These are phyloP conservation scores for Rhingia campestris DNA, from an alignment of 2,888 invertebrate genomes.

Conservation along the genomic window DNA sequence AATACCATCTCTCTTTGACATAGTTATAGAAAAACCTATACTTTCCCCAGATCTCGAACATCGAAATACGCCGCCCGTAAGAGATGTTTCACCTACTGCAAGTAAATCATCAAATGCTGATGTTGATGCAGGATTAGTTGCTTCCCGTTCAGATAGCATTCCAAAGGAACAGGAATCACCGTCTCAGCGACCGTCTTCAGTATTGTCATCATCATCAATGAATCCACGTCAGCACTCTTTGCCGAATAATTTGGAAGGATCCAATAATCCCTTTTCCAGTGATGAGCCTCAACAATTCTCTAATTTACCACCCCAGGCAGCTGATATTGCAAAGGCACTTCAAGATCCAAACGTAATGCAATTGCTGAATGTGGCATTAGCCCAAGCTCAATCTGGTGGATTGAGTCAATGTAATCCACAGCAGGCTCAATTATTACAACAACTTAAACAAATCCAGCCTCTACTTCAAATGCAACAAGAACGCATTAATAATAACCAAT, in stretches of 20 bases:
- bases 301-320: constrained; percentile 50
- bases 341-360: constrained; percentile 81
- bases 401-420: constrained; percentile 30
- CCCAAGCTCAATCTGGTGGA: constrained; percentile 77
- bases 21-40: constrained; percentile 77
- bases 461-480: constrained; percentile 45
- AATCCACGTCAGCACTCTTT: constrained; percentile 15
- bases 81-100: constrained; percentile 13
- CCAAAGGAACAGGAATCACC: constrained; percentile 50
- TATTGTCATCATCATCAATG: constrained; percentile 42
- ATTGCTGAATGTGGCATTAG: constrained; percentile 79
- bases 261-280: not conserved
- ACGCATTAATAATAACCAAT: not conserved
- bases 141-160: constrained; percentile 46
- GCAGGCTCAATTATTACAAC: constrained; percentile 58
- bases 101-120: constrained; percentile 40
- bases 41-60: constrained; percentile 41
- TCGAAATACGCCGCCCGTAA: not conserved
- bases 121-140: not conserved
- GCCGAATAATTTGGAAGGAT: not conserved
- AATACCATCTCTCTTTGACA: constrained; percentile 79
- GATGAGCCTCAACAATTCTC: not conserved
- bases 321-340: constrained; percentile 78
- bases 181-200: constrained; percentile 44
- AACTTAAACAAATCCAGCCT: constrained; percentile 58